Base-by-base conservation (phyloP, 2,113 vertebrate species). In the Oxyura jamaicensis region DNA sequence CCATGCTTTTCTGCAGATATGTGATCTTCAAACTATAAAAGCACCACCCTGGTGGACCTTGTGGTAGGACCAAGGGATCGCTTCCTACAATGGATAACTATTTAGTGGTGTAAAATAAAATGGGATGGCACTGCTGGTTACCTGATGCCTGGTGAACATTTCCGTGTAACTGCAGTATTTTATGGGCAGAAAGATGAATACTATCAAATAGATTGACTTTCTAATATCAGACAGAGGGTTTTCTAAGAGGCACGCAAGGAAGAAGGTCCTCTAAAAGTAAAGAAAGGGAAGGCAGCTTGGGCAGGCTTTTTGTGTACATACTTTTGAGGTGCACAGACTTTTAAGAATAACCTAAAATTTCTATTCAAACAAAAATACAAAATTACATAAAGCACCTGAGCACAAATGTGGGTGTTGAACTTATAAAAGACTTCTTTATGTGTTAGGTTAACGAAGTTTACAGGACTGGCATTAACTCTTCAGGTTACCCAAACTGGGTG, bases 121-220 rank as follows among this genome's bases (percentile, higher is more conserved):
- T 0, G 4, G 52, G 6, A 11, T 4, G 28, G n/a, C 15, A 59
- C 0, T 3, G 5, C 35, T 62, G 16, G 11, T 80, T 90, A 7
- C 10, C 15, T 92, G 39, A 55, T 68, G 11, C 12, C 26, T 44
- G n/a, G 53, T 23, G 48, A 87, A 5, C 41, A 68, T 87, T 83
- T 68, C 59, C 55, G 59, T 65, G 74, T 50, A 73, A 56, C 8
- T 52, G 11, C 28, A n/a, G 26, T n/a, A 28, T 73, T 79, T 93
- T 26, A 16, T 52, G 17, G 17, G 7, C 52, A 90, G 28, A 79
- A 91, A 42, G 28, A 33, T 13, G 84, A 48, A 66, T 62, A 14
- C 29, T 73, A 4, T 39, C 22, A 73, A n/a, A 2, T 5, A 59
- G 22, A 7, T 63, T 79, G 26, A n/a, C 42, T n/a, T 50, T 39